Conservation (phyloP, 2,888 invertebrate genomes). For the Hirtodrosophila duncani region DNA sequence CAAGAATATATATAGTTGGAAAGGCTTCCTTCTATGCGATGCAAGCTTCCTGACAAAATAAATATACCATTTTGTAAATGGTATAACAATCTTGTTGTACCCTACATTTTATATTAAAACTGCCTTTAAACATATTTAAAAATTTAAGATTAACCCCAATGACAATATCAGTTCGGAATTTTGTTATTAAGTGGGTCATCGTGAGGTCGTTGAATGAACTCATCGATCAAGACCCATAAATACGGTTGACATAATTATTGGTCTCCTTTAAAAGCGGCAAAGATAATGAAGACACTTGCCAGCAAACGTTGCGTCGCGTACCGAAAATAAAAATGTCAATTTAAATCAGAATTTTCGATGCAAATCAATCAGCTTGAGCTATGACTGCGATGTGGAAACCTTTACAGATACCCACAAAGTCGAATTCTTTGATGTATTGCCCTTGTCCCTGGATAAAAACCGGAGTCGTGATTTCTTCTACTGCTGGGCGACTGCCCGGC, state of each 20-base stretch:
- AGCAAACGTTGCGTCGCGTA: constrained; percentile 52
- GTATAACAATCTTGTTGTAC: too few relatives aligned
- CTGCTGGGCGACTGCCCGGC: constrained; percentile 23
- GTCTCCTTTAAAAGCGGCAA: constrained; percentile 19
- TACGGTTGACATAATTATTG: constrained; percentile 71
- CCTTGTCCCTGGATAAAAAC: too few relatives aligned
- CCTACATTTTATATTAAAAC: too few relatives aligned
- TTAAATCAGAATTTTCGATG: constrained; percentile 67
- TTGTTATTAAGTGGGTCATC: not conserved
- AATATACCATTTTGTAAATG: too few relatives aligned
- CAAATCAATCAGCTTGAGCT: constrained; percentile 75
- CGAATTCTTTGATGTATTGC: constrained; percentile 69
- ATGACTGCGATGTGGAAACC: too few relatives aligned
- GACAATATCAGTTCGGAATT: too few relatives aligned
- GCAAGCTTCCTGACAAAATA: too few relatives aligned
- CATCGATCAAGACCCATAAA: constrained; percentile 63
- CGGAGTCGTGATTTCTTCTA: too few relatives aligned
- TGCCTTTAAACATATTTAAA: too few relatives aligned
- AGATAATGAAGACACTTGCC: constrained; percentile 25
- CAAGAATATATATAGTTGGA: too few relatives aligned
- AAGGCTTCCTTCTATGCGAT: too few relatives aligned
- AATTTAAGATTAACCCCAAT: too few relatives aligned
- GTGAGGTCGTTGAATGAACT: not conserved
- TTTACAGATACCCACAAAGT: constrained; percentile 3
- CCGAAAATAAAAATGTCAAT: constrained; percentile 56